Conservation (phyloP, 2,888 invertebrate species). For the Cremastobaeus sp. region DNA sequence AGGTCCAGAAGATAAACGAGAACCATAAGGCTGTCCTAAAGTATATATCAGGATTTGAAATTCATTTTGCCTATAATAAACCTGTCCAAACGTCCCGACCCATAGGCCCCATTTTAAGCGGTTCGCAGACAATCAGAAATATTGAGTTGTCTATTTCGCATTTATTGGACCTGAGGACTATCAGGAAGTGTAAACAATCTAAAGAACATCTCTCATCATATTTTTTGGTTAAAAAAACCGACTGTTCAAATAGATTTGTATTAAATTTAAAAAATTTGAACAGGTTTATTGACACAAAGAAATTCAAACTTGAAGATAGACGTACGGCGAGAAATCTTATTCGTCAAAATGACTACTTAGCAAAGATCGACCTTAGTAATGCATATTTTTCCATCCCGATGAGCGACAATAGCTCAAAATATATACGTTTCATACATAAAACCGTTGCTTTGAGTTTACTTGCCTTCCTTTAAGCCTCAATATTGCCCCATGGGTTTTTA, state of each 20-base stretch:
- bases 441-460: conserved; percentile 26
- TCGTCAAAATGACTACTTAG: conserved; percentile 12
- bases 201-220: conserved; percentile 16
- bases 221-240: conserved; percentile 26
- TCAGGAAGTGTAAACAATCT: conserved; percentile 4
- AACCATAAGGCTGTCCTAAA: conserved; percentile 15
- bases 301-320: conserved; percentile 40
- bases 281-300: conserved; percentile 22
- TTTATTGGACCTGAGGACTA: conserved; percentile 11
- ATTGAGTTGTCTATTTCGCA: too few species aligned
- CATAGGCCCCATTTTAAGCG: neutral
- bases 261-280: conserved; percentile 46
- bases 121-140: neutral
- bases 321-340: conserved; percentile 15
- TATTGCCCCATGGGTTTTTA: conserved; percentile 37
- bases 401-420: conserved; percentile 9
- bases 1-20: neutral
- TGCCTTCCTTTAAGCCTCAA: conserved; percentile 41
- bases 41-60: conserved; percentile 4
- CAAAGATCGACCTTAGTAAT: conserved; percentile 34
- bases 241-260: conserved; percentile 30
- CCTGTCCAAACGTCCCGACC: neutral
- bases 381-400: conserved; percentile 42
- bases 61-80: neutral
- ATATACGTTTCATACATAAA: conserved; percentile 28